These are phyloP conservation scores for Scalopus aquaticus DNA, from an alignment of 2,113 vertebrate species.

Conservation along the genomic window DNA sequence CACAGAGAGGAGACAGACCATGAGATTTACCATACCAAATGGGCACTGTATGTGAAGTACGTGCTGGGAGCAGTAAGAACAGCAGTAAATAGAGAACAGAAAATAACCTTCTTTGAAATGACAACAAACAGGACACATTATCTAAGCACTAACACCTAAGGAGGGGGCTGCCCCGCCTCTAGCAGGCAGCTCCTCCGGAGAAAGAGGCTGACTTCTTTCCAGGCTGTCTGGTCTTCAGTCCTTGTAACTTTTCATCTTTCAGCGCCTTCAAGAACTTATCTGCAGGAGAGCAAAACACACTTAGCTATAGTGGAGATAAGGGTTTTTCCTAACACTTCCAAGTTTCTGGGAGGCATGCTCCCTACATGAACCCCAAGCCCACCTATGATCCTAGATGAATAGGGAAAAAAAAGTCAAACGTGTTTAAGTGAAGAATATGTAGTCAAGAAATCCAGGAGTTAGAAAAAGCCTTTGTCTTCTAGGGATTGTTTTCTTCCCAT, in stretches of 20 bases:
- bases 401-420: not conserved
- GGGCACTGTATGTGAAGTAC: constrained; percentile 45
- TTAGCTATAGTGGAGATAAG: not conserved
- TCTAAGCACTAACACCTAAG: constrained; percentile 67
- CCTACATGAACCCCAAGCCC: not conserved
- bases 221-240: constrained; percentile 77
- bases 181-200: constrained; percentile 39
- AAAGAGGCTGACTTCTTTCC: constrained; percentile 72
- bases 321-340: not conserved
- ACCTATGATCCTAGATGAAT: not conserved
- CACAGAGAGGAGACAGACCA: constrained; percentile 49
- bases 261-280: constrained; percentile 84
- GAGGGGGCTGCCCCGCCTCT: constrained; percentile 33
- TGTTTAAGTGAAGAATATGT: not conserved
- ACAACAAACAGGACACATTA: constrained; percentile 54
- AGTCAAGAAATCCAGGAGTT: not conserved
- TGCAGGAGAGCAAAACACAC: constrained; percentile 73
- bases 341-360: not conserved
- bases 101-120: constrained; percentile 71
- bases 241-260: constrained; percentile 85
- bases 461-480: not conserved
- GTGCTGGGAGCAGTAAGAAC: constrained; percentile 45
- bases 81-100: constrained; percentile 67
- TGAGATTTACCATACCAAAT: not conserved
- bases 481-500: not conserved